Evolutionary conservation across 1,140 invertebrate species (phyloP).

Genomic region (Lordiphosa mommai): DNA sequence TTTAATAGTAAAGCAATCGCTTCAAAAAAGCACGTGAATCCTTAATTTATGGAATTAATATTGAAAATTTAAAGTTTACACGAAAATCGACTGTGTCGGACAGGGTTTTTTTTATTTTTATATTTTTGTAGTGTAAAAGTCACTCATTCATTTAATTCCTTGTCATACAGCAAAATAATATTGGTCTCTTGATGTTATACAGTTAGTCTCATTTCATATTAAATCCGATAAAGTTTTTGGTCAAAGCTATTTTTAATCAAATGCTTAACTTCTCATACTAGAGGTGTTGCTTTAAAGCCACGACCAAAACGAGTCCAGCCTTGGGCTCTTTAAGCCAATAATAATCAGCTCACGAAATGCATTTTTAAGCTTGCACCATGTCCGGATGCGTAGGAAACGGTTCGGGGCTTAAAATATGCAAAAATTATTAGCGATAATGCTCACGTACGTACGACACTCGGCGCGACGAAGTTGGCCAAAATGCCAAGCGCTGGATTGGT

Average conservation of each 20-base stretch:
- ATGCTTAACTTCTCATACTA: background rate
- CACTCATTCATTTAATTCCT: too few relatives aligned
- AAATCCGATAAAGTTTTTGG: too few relatives aligned
- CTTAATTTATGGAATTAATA: too few relatives aligned
- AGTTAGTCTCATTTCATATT: background rate
- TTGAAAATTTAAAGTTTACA: too few relatives aligned
- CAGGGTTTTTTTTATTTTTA: too few relatives aligned
- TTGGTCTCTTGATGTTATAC: too few relatives aligned
- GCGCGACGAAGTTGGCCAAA: constrained; percentile 45
- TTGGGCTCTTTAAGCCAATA: constrained; percentile 30
- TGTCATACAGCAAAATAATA: too few relatives aligned
- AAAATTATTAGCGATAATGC: constrained; percentile 79
- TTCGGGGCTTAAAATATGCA: constrained; percentile 54
- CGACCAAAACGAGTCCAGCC: background rate
- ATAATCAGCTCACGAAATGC: constrained; percentile 41
- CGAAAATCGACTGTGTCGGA: too few relatives aligned
- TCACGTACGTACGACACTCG: constrained; percentile 67
- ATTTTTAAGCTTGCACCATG: constrained; percentile 44
- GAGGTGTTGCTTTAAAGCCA: background rate
- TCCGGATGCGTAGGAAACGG: constrained; percentile 10
- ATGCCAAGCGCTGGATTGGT: constrained; percentile 40
- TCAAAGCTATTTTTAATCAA: too few relatives aligned
- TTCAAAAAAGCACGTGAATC: too few relatives aligned
- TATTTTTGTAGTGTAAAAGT: too few relatives aligned
- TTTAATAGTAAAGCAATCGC: too few relatives aligned